Base-by-base conservation (phyloP, 2,888 invertebrate genomes). In the Hyposoter didymator region DNA sequence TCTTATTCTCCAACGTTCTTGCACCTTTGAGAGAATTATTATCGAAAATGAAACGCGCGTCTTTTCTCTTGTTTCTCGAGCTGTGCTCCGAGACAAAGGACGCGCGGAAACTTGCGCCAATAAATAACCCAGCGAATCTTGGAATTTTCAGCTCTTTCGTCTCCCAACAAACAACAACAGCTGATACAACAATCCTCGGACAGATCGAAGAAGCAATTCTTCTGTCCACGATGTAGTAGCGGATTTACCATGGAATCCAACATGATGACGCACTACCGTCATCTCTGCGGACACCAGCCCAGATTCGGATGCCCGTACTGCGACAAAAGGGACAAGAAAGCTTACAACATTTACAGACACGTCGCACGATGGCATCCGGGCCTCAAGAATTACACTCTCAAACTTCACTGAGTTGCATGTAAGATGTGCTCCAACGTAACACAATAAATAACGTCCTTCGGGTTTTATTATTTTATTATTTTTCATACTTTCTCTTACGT, bases 261-360 rank as follows among this genome's bases (percentile, higher is more conserved):
- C 84, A 92, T 91, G 91, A 84, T 90, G 89, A 89, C 90, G 19
- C 92, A 92, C 86, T 91, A 88, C 78, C 89, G 91, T 67, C 87
- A 92, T 84, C 84, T 86, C 5, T 93, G 93, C 86, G 93, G 93
- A 64, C 88, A 90, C 85, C 92, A 90, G 7, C 91, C 92, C 8
- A 87, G 90, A 19, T 92, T 89, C 84, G 88, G 90, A 52, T 92
- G 92, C 67, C 91, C 91, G 1, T 90, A 90, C 78, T 93, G 92
- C 82, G 90, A 89, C 28, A 91, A 92, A 85, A 88, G 88, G 78
- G 91, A 90, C 75, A 90, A 90, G 62, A 92, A 92, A 78, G 88
- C 90, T 28, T 91, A 90, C 85, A 91, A 92, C 76, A 90, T 90
- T 81, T 90, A 90, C 86, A 90, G 91, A 78, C 92, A 92, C 83